These are phyloP conservation scores for Neelides sp. DNA, from an alignment of 1,140 invertebrate genomes.

Conservation along the genomic window DNA sequence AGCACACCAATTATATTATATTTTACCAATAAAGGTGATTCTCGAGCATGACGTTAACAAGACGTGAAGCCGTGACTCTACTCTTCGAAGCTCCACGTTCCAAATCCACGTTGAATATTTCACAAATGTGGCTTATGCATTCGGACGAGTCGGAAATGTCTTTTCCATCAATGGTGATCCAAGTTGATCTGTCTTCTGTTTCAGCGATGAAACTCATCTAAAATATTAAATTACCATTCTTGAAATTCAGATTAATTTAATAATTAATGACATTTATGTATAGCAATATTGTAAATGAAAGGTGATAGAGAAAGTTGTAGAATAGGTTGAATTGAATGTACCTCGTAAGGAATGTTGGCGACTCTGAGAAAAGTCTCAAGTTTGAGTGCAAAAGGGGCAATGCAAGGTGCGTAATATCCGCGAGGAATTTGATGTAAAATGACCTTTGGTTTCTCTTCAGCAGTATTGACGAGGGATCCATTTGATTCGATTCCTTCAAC, in stretches of 20 bases:
- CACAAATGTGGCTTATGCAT: constrained; percentile 34
- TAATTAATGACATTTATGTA: background rate
- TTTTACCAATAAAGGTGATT: constrained; percentile 37
- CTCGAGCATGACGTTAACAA: constrained; percentile 35
- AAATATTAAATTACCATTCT: background rate
- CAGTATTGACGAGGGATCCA: background rate
- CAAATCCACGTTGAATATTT: constrained; percentile 31
- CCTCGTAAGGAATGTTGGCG: constrained; percentile 28
- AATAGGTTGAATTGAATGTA: background rate
- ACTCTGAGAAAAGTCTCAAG: constrained; percentile 32
- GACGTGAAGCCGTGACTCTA: constrained; percentile 32
- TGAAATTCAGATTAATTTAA: constrained; percentile 3
- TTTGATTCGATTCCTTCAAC: background rate
- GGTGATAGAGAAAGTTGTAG: background rate
- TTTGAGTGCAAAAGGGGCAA: constrained; percentile 29
- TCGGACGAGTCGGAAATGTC: constrained; percentile 35
- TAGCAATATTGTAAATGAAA: background rate
- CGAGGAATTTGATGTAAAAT: constrained; percentile 20
- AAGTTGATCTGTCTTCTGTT: constrained; percentile 25
- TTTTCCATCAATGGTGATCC: constrained; percentile 35
- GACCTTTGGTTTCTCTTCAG: constrained; percentile 6
- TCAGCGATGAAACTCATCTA: too few species aligned
- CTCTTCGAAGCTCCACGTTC: constrained; percentile 30
- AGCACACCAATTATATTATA: background rate
- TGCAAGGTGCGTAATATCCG: constrained; percentile 20